Evolutionary conservation across 2,888 invertebrate genomes (phyloP).

Genomic region (Pammene fasciana): DNA sequence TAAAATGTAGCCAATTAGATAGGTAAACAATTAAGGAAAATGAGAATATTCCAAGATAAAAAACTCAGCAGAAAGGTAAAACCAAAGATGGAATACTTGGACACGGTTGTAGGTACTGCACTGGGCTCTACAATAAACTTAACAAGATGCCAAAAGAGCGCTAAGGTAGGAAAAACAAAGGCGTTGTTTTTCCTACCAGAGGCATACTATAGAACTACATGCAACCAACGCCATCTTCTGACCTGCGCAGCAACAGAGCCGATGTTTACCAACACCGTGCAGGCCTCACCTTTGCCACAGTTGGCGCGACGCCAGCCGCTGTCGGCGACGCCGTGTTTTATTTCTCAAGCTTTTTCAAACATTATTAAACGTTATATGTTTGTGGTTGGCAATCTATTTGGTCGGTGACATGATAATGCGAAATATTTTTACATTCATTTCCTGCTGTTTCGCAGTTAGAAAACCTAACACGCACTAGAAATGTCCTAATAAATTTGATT

Average conservation of each 20-base stretch:
- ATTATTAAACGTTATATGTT: slow-evolving; percentile 22
- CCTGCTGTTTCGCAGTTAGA: not conserved
- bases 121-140: too few relatives aligned
- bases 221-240: not conserved
- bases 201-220: not conserved
- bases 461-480: not conserved
- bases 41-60: too few relatives aligned
- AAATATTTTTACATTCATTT: not conserved
- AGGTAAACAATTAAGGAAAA: too few relatives aligned
- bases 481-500: not conserved
- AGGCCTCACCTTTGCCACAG: slow-evolving; percentile 56
- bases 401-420: slow-evolving; percentile 10
- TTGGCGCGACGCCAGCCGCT: slow-evolving; percentile 56
- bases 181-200: not conserved
- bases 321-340: slow-evolving; percentile 36
- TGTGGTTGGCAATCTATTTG: slow-evolving; percentile 5
- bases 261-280: slow-evolving; percentile 37
- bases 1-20: too few relatives aligned
- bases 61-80: too few relatives aligned
- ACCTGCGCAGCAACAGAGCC: slow-evolving; percentile 1
- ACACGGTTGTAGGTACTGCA: too few relatives aligned
- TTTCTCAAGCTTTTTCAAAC: slow-evolving; percentile 19
- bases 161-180: too few relatives aligned
- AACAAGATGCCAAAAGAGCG: too few relatives aligned
- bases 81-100: too few relatives aligned